phyloP scores from a whole-genome alignment of 2,888 invertebrate species.

The Ochlodes sylvanus region DNA sequence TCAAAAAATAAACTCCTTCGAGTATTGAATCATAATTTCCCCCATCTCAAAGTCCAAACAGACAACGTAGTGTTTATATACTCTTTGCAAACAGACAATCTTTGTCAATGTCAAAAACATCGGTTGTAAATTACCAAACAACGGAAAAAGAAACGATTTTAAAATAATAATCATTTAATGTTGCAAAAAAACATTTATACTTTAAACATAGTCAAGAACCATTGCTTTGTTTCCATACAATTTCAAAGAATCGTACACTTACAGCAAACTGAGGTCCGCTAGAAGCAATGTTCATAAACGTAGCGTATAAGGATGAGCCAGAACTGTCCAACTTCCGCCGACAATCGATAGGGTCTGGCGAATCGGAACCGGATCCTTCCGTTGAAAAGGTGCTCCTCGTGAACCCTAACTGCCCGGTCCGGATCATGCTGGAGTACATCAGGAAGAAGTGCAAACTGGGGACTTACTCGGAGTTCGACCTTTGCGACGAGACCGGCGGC shows the following conservation, averaged over 20 bases:
- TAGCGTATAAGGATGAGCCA: slow-evolving; percentile 67
- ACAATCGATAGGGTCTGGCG: slow-evolving; percentile 40
- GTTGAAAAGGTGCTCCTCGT: slow-evolving; percentile 67
- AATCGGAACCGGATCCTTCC: slow-evolving; percentile 53
- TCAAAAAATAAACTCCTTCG: no score
- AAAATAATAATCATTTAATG: no score
- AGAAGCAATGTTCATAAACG: slow-evolving; percentile 63
- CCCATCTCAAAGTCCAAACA: no score
- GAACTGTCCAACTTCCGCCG: slow-evolving; percentile 57
- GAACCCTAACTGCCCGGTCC: slow-evolving; percentile 69
- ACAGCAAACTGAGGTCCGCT: background rate
- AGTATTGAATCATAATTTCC: no score
- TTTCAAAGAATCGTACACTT: no score
- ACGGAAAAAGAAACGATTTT: no score
- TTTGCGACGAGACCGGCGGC: slow-evolving; percentile 64
- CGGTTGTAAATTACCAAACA: no score
- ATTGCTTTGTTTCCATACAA: no score
- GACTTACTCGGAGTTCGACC: slow-evolving; percentile 63
- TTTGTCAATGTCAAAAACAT: slow-evolving; percentile 5
- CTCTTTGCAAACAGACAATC: no score
- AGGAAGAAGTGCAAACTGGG: slow-evolving; percentile 70
- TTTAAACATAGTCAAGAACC: no score
- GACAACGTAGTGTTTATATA: no score
- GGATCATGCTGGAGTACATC: slow-evolving; percentile 75
- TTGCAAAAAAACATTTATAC: no score